Evolutionary conservation across 2,797 vertebrate genomes (phyloP).

Genomic region (Dendrocincla tyrannina): DNA sequence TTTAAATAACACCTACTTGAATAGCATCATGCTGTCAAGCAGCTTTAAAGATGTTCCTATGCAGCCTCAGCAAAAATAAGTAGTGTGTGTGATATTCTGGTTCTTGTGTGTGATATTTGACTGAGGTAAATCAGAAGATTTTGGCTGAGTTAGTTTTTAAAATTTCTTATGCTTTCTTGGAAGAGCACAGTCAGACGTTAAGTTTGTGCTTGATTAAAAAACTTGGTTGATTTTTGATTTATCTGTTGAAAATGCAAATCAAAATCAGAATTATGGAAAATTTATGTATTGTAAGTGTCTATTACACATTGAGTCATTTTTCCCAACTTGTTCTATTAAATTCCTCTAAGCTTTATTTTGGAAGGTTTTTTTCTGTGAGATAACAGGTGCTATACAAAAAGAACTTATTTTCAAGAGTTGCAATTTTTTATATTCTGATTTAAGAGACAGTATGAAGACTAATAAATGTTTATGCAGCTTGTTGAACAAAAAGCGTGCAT

Average conservation of each 20-base stretch:
- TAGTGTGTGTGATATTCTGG: background rate
- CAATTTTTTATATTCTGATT: background rate
- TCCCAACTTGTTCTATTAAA: background rate
- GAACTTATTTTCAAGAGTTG: background rate
- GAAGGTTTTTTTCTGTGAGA: background rate
- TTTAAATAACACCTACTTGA: conserved; percentile 2
- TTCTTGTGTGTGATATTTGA: background rate
- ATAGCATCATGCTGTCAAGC: background rate
- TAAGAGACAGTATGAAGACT: background rate
- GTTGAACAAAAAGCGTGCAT: background rate
- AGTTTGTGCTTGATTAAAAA: background rate
- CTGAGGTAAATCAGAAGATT: background rate
- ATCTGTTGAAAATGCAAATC: background rate
- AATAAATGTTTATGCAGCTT: background rate
- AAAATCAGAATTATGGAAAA: background rate
- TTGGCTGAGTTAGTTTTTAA: background rate
- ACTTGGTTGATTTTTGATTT: background rate
- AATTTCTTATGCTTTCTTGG: background rate
- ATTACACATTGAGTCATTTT: background rate
- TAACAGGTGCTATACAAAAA: background rate
- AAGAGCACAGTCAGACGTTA: background rate
- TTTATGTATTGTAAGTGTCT: background rate
- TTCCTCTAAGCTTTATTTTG: background rate
- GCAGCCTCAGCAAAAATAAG: background rate
- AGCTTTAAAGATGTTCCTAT: background rate